Evolutionary conservation across 2,888 invertebrate genomes (phyloP).

Genomic region (Pammene fasciana): DNA sequence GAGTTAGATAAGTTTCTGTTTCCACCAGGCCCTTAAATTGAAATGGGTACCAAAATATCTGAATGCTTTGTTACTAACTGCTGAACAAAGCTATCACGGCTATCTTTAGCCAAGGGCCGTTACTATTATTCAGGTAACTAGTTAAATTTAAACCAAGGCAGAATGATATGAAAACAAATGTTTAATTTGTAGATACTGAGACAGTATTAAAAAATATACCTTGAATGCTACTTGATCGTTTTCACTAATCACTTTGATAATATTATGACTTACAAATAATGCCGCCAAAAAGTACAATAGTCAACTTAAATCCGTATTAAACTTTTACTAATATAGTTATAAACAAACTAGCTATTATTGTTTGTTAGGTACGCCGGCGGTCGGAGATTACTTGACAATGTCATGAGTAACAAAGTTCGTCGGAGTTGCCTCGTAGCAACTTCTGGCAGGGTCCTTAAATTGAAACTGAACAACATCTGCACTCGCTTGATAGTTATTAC

Average conservation of each 20-base stretch:
- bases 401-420: constrained; percentile 73
- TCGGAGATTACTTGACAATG: constrained; percentile 80
- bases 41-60: constrained; percentile 76
- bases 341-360: constrained; percentile 45
- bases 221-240: no score
- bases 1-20: constrained; percentile 73
- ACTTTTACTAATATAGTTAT: constrained; percentile 12
- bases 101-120: constrained; percentile 44
- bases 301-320: not conserved
- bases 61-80: constrained; percentile 70
- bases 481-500: constrained; percentile 66
- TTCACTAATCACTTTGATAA: no score
- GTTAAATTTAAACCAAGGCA: not conserved
- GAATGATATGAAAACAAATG: not conserved
- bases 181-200: no score
- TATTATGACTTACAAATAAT: no score
- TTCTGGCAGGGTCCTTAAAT: constrained; percentile 76
- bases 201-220: no score
- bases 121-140: constrained; percentile 4
- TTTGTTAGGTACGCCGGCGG: constrained; percentile 58
- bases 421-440: constrained; percentile 72
- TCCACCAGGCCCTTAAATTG: constrained; percentile 76
- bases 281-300: not conserved
- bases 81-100: constrained; percentile 58
- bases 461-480: constrained; percentile 81